Conservation (phyloP, 1,140 invertebrate genomes). For the Pseudachorutes palmiensis region DNA sequence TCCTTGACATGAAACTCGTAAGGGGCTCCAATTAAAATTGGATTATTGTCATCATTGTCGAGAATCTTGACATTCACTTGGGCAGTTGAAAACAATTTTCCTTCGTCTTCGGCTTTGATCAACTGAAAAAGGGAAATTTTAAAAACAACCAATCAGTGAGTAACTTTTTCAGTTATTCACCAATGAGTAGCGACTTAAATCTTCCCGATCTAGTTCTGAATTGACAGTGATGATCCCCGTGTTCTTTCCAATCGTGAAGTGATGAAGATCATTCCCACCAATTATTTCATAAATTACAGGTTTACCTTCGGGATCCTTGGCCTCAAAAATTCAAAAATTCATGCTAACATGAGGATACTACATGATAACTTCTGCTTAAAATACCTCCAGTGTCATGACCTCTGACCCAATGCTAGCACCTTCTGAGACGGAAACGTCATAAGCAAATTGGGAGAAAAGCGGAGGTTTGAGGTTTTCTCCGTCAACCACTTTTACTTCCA, state of each 20-base stretch:
- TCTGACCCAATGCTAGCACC: constrained; percentile 76
- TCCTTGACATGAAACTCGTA: constrained; percentile 73
- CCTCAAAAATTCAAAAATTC: constrained; percentile 47
- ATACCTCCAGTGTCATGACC: constrained; percentile 58
- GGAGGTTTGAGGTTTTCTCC: constrained; percentile 79
- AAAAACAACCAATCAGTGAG: too few species aligned
- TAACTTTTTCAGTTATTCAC: too few species aligned
- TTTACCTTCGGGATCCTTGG: constrained; percentile 79
- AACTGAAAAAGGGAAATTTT: constrained; percentile 8
- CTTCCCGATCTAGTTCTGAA: constrained; percentile 73
- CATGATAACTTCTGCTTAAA: neutral
- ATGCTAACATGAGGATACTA: neutral
- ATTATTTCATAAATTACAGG: constrained; percentile 72
- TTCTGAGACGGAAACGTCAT: constrained; percentile 78
- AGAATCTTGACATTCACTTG: constrained; percentile 80
- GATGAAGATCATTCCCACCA: constrained; percentile 72
- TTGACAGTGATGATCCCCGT: constrained; percentile 74
- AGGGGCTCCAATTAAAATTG: constrained; percentile 41
- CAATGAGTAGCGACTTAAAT: constrained; percentile 71
- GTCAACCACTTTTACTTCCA: constrained; percentile 68
- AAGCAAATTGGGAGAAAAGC: constrained; percentile 65
- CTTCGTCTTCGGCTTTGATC: constrained; percentile 73
- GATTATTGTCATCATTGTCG: constrained; percentile 75
- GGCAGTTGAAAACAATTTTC: constrained; percentile 67
- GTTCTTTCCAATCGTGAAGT: constrained; percentile 72